These are phyloP conservation scores for Danio rerio DNA, from an alignment of 2,113 vertebrate species.

Conservation along the genomic window DNA sequence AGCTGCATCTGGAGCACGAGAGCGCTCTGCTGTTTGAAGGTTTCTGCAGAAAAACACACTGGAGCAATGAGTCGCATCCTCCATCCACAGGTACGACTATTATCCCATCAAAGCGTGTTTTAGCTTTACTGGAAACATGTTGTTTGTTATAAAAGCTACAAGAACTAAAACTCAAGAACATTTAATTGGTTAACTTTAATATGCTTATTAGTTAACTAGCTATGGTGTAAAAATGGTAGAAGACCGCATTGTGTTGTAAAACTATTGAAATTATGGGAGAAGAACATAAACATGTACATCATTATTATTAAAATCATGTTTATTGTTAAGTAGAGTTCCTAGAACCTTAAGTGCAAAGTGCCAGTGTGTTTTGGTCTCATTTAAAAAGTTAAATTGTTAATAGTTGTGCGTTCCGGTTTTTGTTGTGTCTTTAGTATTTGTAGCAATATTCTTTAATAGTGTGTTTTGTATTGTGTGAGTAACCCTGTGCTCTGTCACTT, in stretches of 20 bases:
- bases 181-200: not conserved
- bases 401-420: not conserved
- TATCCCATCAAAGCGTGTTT: not conserved
- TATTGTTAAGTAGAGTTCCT: not conserved
- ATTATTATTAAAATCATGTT: not conserved
- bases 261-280: not conserved
- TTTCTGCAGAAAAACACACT: slow-evolving; percentile 14
- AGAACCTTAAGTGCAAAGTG: not conserved
- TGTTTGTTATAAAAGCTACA: not conserved
- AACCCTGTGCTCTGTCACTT: not conserved
- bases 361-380: not conserved
- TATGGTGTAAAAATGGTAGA: not conserved
- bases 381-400: not conserved
- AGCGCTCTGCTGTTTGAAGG: slow-evolving; percentile 25
- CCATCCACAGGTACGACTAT: slow-evolving; percentile 48
- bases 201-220: not conserved
- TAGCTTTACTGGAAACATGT: not conserved
- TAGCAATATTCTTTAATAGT: not conserved
- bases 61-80: slow-evolving; percentile 50
- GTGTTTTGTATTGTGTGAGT: not conserved
- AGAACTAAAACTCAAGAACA: not conserved
- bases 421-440: slow-evolving; percentile 3
- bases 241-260: not conserved
- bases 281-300: not conserved
- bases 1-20: slow-evolving; percentile 6